These are phyloP conservation scores for Hyaena hyaena DNA, from an alignment of 2,113 vertebrate genomes.

Conservation along the genomic window DNA sequence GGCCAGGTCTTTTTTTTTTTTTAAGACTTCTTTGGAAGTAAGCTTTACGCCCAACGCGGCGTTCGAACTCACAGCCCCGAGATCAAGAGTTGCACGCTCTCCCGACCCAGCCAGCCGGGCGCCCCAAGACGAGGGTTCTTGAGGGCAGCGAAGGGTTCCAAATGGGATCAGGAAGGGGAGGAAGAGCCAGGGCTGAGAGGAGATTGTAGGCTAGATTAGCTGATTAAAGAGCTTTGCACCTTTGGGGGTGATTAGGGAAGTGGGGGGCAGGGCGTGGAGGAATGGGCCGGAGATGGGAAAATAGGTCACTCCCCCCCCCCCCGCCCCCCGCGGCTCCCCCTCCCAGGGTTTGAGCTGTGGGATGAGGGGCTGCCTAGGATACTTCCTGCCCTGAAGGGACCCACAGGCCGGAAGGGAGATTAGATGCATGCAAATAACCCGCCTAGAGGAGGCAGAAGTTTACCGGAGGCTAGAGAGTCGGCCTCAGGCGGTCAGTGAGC, in stretches of 20 bases:
- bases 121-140: neutral
- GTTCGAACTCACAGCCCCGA: neutral
- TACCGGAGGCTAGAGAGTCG: neutral
- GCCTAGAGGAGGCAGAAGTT: neutral
- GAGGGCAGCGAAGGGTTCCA: constrained; percentile 49
- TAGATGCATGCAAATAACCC: neutral
- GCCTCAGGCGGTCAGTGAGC: neutral
- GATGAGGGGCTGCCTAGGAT: neutral
- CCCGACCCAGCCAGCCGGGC: neutral
- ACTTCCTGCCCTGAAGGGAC: neutral
- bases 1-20: neutral
- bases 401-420: neutral
- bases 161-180: constrained; percentile 42
- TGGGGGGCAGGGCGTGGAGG: neutral
- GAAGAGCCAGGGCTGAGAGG: constrained; percentile 24
- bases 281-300: constrained; percentile 6
- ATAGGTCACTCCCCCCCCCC: neutral
- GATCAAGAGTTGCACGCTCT: neutral
- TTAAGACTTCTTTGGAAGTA: neutral
- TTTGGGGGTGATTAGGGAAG: constrained; percentile 54
- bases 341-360: neutral
- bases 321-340: neutral
- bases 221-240: constrained; percentile 21
- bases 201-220: constrained; percentile 49
- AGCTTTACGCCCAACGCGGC: neutral